phyloP scores from a whole-genome alignment of 2,888 invertebrate species.

The Zhuqinia jingwanae region DNA sequence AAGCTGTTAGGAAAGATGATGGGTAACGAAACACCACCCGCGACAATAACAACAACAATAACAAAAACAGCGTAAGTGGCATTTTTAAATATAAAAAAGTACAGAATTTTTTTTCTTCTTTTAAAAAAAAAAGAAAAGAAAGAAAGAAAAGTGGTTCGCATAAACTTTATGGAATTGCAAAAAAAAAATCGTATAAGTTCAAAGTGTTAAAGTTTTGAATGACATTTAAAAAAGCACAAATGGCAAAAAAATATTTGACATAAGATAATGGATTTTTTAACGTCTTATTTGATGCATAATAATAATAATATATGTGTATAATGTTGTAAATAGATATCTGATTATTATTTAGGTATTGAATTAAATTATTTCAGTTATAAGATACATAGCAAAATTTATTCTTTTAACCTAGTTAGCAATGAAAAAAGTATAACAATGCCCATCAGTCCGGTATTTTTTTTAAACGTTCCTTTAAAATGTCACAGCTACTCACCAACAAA shows the following conservation, averaged over 20 bases:
- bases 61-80: constrained; percentile 3
- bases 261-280: too few relatives aligned
- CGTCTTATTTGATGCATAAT: too few relatives aligned
- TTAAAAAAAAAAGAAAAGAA: too few relatives aligned
- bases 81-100: neutral
- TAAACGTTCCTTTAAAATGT: neutral
- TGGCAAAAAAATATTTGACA: constrained; percentile 61
- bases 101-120: neutral
- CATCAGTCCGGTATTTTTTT: constrained; percentile 57
- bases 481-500: constrained; percentile 30
- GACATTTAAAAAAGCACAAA: constrained; percentile 58
- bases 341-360: constrained; percentile 67
- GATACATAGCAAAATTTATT: constrained; percentile 61
- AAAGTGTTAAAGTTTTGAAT: constrained; percentile 46
- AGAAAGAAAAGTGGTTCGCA: too few relatives aligned
- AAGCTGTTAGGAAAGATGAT: constrained; percentile 53
- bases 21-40: constrained; percentile 63
- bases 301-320: constrained; percentile 34
- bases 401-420: constrained; percentile 52
- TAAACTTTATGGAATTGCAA: constrained; percentile 10
- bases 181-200: constrained; percentile 32
- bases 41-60: constrained; percentile 30
- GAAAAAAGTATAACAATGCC: constrained; percentile 61
- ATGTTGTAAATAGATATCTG: constrained; percentile 43
- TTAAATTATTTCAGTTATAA: constrained; percentile 48